Evolutionary conservation across 2,113 vertebrate genomes (phyloP), one percentile per base, ranked within the genome.

Genomic region (Spea multiplicata): DNA sequence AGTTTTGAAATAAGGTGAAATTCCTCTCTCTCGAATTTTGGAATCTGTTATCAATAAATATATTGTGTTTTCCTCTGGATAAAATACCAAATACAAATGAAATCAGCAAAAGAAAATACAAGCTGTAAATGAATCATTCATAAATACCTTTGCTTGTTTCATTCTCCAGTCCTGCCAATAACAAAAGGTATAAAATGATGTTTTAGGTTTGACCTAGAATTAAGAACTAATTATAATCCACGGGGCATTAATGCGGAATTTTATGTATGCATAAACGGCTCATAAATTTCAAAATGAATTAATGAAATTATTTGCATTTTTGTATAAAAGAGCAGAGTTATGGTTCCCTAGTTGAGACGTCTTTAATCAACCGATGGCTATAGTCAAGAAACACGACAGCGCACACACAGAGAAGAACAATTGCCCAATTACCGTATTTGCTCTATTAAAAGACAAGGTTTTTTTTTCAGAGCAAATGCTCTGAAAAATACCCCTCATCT

Each of bases 21-120:
- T 62, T 62, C 44, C 46, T 48, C 45, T 59, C 13, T 53, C 8
- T 74, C 67, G 44, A 44, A 62, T 73, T 44, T 80, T 80, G 77
- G 77, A 80, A 73, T 12, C 71, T 66, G 71, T 73, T 80, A 80
- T 68, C 73, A 73, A 80, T 73, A 64, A 62, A 73, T 71, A 73
- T 80, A 67, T 73, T 79, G 30, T 30, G 30, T 30, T 30, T 73
- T 67, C 45, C 66, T 73, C 64, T 80, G 77, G 77, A 80, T 44
- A 73, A 66, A n/a, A 67, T 5, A 70, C 70, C 77, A 80, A 80
- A 80, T 16, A 73, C 62, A 73, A 79, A 79, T 79, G 76, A 79
- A 80, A 80, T 80, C 70, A 80, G 69, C 61, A 59, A 80, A 80
- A 67, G 77, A 73, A 80, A 73, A 80, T 61, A 80, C 44, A 59